Base-by-base conservation (phyloP, 2,797 vertebrate genomes). In the Melanogrammus aeglefinus region DNA sequence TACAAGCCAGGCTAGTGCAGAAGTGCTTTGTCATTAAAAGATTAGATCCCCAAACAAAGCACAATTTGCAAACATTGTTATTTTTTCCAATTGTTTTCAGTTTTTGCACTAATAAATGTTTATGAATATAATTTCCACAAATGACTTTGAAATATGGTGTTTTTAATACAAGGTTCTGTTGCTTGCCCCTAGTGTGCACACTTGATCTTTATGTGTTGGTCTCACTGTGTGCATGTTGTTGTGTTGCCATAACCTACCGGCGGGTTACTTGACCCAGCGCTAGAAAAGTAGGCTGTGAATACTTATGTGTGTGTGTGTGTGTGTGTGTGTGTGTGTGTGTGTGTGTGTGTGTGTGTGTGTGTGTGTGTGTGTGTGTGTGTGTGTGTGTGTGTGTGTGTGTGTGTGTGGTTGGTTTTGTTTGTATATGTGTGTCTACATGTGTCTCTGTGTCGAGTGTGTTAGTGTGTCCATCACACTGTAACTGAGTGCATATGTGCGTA, bases 181-280 rank as follows among this genome's bases (percentile, higher is more conserved):
- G 38, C 38, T 7, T 38, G 38, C 38, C 38, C 38, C 38, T 38
- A 38, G 47, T 29, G 24, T 70, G 71, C 5, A 44, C 36, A 63
- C 33, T 38, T 70, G 72, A 1, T 63, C 47, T 21, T 74, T 44
- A 41, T 1, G 35, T 13, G 57, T 31, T 24, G 36, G 77, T 78
- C 47, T 77, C 8, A 82, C 69, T 75, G 75, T 77, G 72, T 35
- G 6, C 80, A 18, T 35, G 75, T 36, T 47, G 3, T 10, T 24
- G 13, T 78, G 74, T 71, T 73, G 81, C 75, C 33, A 75, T 87
- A 85, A 92, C 92, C 93, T 94, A 87, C 82, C 94, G 2, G 79
- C 90, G 86, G 85, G 76, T 88, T 90, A 78, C 88, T 86, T 90
- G 89, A 91, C 88, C 90, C 87, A 92, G 87, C 87, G 90, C 78